Evolutionary conservation across 2,113 vertebrate species (phyloP).

Genomic region (Entosphenus tridentatus): DNA sequence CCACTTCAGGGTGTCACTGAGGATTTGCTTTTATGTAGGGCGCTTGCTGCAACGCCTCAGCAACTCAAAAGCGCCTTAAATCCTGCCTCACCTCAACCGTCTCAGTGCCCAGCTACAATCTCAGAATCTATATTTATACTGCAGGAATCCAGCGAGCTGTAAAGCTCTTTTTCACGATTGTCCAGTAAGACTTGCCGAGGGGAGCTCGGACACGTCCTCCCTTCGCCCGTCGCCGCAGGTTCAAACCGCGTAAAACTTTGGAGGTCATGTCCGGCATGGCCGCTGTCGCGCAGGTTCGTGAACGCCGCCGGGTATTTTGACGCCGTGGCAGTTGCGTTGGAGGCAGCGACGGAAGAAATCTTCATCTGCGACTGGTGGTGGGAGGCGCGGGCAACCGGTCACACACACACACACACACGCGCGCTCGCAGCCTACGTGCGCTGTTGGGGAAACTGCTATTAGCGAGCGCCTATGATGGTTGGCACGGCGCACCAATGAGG

Average conservation of each 20-base stretch:
- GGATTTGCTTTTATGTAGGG: no score
- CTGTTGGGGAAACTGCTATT: no score
- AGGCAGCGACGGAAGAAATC: conserved; percentile 16
- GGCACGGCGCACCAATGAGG: no score
- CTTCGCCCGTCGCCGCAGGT: background rate
- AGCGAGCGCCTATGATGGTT: no score
- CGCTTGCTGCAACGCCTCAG: no score
- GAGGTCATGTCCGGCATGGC: conserved; percentile 3
- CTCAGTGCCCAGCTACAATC: no score
- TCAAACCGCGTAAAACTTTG: background rate
- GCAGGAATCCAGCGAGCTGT: background rate
- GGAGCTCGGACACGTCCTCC: no score
- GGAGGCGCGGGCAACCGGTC: background rate
- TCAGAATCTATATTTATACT: background rate
- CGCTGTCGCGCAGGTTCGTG: conserved; percentile 15
- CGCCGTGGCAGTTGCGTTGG: conserved; percentile 14
- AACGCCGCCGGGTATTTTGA: conserved; percentile 16
- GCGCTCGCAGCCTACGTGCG: no score
- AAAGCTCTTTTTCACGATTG: background rate
- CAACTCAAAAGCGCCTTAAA: no score
- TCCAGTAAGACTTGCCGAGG: background rate
- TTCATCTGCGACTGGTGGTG: conserved; percentile 17
- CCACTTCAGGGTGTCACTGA: no score
- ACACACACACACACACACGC: no score
- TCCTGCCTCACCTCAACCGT: no score